Base-by-base conservation (phyloP, 2,888 invertebrate species). In the Mellilla xanthometata region DNA sequence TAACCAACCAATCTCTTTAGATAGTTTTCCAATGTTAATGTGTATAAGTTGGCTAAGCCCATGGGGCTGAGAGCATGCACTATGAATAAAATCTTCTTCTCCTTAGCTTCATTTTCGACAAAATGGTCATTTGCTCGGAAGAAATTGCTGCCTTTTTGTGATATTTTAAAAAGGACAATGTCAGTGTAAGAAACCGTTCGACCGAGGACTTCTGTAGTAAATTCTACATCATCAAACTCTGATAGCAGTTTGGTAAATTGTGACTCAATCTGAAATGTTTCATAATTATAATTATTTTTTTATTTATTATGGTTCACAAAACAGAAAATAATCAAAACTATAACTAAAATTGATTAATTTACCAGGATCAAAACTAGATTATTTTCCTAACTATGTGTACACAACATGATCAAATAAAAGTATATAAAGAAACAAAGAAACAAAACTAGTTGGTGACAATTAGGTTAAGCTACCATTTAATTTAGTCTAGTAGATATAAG, bases 81-180 rank as follows among this genome's bases (percentile, higher is more conserved):
- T 38, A 88, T 83, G 10, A 87, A 78, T 26, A 88, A 54, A 1
- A 85, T 79, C 55, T 80, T 82, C 58, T 84, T 86, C 12, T 79
- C 73, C 0, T 71, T 65, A 0, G 49, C 50, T 10, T 81, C 79
- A 4, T 24, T 34, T 4, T 81, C 76, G 0, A 62, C 60, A 48
- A 74, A 84, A 57, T 78, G 82, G 13, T 55, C 60, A 0, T 76
- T 68, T 2, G 69, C 60, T 49, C 81, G 65, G 19, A 76, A 76
- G 10, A 51, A 58, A 13, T 19, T 35, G 5, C 24, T 27, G 5
- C 38, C 29, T 10, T 3, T 52, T 59, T 53, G 64, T 2, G 65
- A 58, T 4, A 76, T 62, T 62, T 76, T 80, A 5, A 81, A 39
- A 2, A 86, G 48, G 0, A 83, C 49, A 8, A 88, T 76, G 8